Conservation (phyloP, 2,113 vertebrate species). For the Phaethon lepturus region DNA sequence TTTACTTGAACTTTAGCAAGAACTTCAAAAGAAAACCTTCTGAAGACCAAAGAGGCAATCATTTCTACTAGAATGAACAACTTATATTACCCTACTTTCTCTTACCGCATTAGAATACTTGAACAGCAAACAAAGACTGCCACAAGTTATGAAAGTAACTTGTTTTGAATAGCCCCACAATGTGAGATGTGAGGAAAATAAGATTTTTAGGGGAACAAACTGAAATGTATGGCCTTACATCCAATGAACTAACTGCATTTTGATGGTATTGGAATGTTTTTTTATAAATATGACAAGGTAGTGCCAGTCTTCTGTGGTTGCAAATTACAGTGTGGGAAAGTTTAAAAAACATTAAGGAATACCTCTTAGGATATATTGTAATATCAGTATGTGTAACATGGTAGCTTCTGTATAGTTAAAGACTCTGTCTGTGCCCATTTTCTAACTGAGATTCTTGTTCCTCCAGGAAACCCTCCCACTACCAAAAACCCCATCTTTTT, state of each 20-base stretch:
- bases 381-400: fast-evolving
- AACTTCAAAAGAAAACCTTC: not conserved
- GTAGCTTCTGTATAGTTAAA: not conserved
- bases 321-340: not conserved
- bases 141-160: not conserved
- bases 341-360: not conserved
- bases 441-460: not conserved
- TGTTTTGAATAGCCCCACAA: not conserved
- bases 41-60: not conserved
- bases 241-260: not conserved
- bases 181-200: not conserved
- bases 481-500: not conserved
- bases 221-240: not conserved
- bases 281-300: not conserved
- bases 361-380: not conserved
- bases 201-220: not conserved
- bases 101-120: not conserved
- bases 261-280: not conserved
- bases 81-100: not conserved
- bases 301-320: not conserved
- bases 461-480: not conserved
- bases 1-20: not conserved
- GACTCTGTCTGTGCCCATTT: not conserved
- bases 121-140: not conserved
- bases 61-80: not conserved